These are phyloP conservation scores for Melanaphis sacchari DNA, from an alignment of 1,140 invertebrate genomes.

Conservation along the genomic window DNA sequence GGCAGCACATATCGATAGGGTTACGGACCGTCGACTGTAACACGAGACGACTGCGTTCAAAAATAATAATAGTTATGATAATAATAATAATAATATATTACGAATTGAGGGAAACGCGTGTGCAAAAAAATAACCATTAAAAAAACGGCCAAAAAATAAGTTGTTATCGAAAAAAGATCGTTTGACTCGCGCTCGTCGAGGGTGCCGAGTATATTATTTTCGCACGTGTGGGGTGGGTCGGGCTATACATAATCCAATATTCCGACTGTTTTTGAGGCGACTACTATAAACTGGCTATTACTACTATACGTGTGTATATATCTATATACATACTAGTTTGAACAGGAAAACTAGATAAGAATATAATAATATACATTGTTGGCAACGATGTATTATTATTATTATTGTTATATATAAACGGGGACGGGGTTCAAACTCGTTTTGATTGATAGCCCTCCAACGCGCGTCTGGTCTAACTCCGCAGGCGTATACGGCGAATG, in stretches of 20 bases:
- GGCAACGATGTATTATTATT: neutral
- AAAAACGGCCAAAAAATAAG: constrained; percentile 49
- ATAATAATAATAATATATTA: constrained; percentile 45
- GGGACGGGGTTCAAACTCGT: neutral
- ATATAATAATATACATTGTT: neutral
- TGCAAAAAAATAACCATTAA: constrained; percentile 53
- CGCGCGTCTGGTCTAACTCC: neutral
- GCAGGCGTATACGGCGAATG: neutral
- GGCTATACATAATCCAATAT: constrained; percentile 49
- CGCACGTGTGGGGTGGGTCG: constrained; percentile 43
- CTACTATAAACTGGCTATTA: neutral
- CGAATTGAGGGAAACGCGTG: constrained; percentile 37
- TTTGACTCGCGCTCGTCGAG: constrained; percentile 39
- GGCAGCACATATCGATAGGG: constrained; percentile 37
- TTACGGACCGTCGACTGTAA: constrained; percentile 45
- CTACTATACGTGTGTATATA: neutral
- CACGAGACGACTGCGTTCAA: constrained; percentile 29
- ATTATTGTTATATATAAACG: neutral
- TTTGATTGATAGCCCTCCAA: constrained; percentile 47
- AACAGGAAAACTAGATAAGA: constrained; percentile 38
- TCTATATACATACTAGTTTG: neutral
- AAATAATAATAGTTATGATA: neutral
- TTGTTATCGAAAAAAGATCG: constrained; percentile 51
- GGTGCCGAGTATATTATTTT: constrained; percentile 49
- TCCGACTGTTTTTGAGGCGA: constrained; percentile 31